Conservation (phyloP, 2,797 vertebrate genomes). For the Eospalax fontanierii region DNA sequence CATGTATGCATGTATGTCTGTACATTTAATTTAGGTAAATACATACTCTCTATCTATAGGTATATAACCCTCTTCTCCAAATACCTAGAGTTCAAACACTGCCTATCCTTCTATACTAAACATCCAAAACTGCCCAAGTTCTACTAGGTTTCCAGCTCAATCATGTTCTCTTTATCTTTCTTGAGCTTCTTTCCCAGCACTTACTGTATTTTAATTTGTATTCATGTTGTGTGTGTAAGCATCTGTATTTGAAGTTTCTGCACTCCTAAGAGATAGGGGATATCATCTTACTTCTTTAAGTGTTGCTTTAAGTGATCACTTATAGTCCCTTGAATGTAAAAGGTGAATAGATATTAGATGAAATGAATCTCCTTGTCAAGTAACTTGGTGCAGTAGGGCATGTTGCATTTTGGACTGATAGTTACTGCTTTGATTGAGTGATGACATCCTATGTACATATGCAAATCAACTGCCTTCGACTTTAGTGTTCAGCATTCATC, state of each 20-base stretch:
- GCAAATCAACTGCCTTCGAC: slow-evolving; percentile 56
- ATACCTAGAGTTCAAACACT: slow-evolving; percentile 31
- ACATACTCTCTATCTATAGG: neutral
- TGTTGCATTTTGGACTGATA: neutral
- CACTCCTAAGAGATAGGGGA: slow-evolving; percentile 7
- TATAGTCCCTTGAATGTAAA: neutral
- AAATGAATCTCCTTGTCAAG: slow-evolving; percentile 46
- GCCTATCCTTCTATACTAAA: neutral
- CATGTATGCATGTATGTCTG: neutral
- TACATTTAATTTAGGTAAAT: slow-evolving; percentile 4
- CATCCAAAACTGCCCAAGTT: neutral
- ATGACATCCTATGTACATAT: slow-evolving; percentile 51
- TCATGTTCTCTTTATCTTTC: neutral
- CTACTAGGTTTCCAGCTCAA: neutral
- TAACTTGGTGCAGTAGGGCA: slow-evolving; percentile 33
- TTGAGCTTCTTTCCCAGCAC: neutral
- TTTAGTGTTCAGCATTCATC: slow-evolving; percentile 68
- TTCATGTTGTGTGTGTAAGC: neutral
- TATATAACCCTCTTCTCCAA: neutral
- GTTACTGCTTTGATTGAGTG: slow-evolving; percentile 32
- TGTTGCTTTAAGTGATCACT: slow-evolving; percentile 37
- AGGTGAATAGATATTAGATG: neutral
- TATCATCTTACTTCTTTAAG: neutral
- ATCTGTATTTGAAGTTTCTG: neutral
- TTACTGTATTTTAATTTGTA: slow-evolving; percentile 29